Evolutionary conservation across 1,140 invertebrate species (phyloP).

Genomic region (Geopemphigus sp.): DNA sequence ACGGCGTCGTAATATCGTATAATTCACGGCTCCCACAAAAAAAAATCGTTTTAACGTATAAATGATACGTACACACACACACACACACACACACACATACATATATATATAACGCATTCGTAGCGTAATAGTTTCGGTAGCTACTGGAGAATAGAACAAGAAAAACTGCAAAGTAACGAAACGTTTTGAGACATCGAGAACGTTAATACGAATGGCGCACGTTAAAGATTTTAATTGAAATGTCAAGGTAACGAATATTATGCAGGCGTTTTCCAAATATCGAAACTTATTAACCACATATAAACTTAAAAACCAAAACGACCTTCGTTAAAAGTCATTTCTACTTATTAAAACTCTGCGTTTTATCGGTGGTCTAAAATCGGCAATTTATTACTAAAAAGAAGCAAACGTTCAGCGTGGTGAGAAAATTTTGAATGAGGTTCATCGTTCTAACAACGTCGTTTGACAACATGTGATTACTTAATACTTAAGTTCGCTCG

Average conservation of each 20-base stretch:
- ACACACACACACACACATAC: too few species aligned
- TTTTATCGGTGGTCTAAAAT: background rate
- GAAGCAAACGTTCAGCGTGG: background rate
- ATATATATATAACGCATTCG: too few species aligned
- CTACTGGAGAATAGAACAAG: background rate
- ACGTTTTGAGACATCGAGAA: background rate
- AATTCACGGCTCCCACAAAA: background rate
- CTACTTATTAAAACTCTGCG: background rate
- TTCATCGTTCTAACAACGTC: too few species aligned
- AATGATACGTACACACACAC: too few species aligned
- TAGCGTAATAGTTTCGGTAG: background rate
- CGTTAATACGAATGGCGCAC: background rate
- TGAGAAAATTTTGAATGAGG: background rate
- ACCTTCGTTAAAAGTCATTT: background rate
- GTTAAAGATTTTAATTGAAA: background rate
- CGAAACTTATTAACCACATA: background rate
- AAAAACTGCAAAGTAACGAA: background rate
- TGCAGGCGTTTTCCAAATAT: background rate
- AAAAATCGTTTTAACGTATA: background rate
- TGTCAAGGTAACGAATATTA: too few species aligned
- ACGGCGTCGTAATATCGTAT: background rate
- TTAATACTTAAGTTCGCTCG: background rate
- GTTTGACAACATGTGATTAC: background rate
- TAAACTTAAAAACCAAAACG: background rate
- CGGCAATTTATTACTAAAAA: background rate